Evolutionary conservation across 2,888 invertebrate genomes (phyloP), one percentile per base, ranked within the genome.

Genomic region (Netelia fuscicornis): DNA sequence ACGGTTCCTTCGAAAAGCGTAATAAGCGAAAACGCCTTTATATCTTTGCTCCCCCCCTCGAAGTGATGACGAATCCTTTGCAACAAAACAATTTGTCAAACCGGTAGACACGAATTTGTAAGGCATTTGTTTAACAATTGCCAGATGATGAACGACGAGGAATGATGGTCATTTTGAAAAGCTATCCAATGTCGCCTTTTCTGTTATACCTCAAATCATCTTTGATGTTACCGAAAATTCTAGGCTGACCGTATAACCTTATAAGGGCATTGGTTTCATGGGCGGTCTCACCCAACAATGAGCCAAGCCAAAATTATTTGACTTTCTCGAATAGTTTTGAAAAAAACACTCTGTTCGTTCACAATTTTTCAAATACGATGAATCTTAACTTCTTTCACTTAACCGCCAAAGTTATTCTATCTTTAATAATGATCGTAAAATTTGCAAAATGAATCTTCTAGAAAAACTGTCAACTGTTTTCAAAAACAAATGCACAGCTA

Each of bases 231-330:
- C 58, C 72, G 81, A 79, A 79, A 81, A 75, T 65, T 67, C 65
- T 52, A 60, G 58, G 42, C 42, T 78, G 77, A 67, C 70, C 23
- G 20, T 85, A 87, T 90, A 90, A 90, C 90, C 90, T 90, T 90
- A 90, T 90, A 90, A 85, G 90, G 90, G 81, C 64, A 89, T 78
- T 72, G 84, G 87, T 86, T 89, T 89, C 86, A 77, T 44, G 65
- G 10, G 48, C 71, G 81, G 74, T 79, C 86, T 82, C 86, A 86
- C 87, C 86, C 87, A 79, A 87, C 81, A 67, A 67, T 67, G 56
- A 62, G 20, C 62, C 25, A 2, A 75, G 2, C 17, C 30, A 30
- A 65, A 74, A 17, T 13, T 56, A 20, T 17, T 42, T 23, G 10
- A 52, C 52, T 68, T 13, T 23, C 54, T 48, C 20, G 25, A 52